Percentiles rank a stretch among this genome's conserved stretches.
phyloP scores from a whole-genome alignment of 2,888 invertebrate species.

The Xestobium rufovillosum region DNA sequence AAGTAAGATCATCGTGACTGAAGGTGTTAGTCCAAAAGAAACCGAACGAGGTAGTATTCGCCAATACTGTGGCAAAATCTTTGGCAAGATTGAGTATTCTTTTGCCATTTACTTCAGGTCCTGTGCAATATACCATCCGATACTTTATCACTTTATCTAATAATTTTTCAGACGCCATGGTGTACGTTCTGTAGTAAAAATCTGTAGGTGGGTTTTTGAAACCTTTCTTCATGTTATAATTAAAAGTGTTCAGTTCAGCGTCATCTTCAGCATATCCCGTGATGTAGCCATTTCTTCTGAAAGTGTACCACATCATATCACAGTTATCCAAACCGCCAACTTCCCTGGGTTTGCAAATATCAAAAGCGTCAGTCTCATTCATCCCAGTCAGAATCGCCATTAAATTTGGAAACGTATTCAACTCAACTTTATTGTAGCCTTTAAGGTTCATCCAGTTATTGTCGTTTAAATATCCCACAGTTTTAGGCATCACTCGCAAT shows the following conservation, averaged over 20 bases:
- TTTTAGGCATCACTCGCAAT: constrained; percentile 65
- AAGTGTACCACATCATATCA: constrained; percentile 72
- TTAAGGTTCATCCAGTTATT: constrained; percentile 37
- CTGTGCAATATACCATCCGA: constrained; percentile 51
- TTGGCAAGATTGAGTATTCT: constrained; percentile 61
- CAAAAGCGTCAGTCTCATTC: constrained; percentile 39
- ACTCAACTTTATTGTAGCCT: constrained; percentile 60
- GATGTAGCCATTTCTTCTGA: constrained; percentile 59
- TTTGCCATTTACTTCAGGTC: constrained; percentile 57
- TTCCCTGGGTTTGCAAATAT: constrained; percentile 44
- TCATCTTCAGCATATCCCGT: constrained; percentile 79
- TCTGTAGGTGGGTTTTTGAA: constrained; percentile 70
- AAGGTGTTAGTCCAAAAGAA: constrained; percentile 75
- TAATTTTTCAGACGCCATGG: constrained; percentile 57
- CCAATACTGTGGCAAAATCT: constrained; percentile 60
- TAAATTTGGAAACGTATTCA: constrained; percentile 86
- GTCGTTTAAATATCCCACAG: constrained; percentile 56
- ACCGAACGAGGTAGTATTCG: constrained; percentile 59
- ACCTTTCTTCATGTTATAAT: constrained; percentile 62
- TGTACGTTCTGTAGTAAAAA: constrained; percentile 70
- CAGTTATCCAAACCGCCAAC: constrained; percentile 59
- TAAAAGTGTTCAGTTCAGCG: constrained; percentile 64
- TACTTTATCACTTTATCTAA: constrained; percentile 46
- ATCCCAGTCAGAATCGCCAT: constrained; percentile 74
- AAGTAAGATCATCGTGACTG: constrained; percentile 65